phyloP scores from a whole-genome alignment of 2,888 invertebrate species.

The Sphaerophoria taeniata region DNA sequence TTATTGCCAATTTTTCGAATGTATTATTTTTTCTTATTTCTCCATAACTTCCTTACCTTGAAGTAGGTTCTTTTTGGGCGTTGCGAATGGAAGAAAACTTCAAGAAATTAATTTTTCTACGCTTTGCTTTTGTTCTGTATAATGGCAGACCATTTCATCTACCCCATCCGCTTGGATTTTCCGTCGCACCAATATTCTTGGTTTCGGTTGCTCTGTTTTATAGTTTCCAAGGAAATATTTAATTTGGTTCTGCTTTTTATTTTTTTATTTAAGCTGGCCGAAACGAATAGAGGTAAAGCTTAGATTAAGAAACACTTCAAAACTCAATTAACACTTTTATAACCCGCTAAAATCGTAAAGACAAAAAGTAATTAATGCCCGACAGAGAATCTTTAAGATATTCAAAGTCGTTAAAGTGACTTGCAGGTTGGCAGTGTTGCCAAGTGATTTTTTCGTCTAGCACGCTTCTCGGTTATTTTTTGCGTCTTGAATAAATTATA shows the following conservation, averaged over 20 bases:
- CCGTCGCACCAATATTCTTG: too few species aligned
- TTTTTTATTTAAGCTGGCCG: not conserved
- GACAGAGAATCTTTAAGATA: not conserved
- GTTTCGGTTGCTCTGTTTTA: not conserved
- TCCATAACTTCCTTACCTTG: too few species aligned
- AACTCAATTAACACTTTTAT: conserved; percentile 36
- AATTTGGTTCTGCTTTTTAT: not conserved
- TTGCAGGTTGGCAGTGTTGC: not conserved
- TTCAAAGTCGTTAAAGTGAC: too few species aligned
- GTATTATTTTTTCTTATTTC: not conserved
- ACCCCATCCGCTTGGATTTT: not conserved
- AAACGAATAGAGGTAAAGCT: conserved; percentile 13
- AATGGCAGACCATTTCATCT: conserved; percentile 25
- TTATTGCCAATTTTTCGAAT: not conserved
- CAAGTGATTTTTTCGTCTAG: too few species aligned
- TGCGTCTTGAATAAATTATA: too few species aligned
- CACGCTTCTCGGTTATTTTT: too few species aligned
- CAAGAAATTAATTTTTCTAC: conserved; percentile 47
- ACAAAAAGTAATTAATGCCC: conserved; percentile 33
- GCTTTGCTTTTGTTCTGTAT: conserved; percentile 38
- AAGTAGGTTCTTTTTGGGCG: conserved; percentile 22
- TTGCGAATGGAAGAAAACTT: conserved; percentile 15
- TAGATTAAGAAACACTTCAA: conserved; percentile 29
- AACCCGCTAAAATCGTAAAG: conserved; percentile 32
- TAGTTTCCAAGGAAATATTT: conserved; percentile 18